Conservation (phyloP, 1,140 invertebrate species). For the Aradophagus sp. region DNA sequence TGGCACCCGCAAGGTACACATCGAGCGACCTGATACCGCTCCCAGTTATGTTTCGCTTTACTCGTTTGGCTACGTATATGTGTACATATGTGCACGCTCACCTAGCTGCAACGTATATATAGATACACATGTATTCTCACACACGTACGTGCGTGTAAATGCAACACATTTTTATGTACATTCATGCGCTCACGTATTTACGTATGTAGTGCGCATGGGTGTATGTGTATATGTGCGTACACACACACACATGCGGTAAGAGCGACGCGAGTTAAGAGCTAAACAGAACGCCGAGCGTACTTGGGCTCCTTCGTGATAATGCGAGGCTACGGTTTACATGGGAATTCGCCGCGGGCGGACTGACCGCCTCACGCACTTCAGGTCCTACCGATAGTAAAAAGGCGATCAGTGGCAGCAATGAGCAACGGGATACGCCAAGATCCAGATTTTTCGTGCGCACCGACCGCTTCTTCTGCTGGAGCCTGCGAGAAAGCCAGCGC, state of each 20-base stretch:
- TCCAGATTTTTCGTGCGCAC: constrained; percentile 24
- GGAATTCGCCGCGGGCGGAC: constrained; percentile 37
- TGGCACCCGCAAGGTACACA: constrained; percentile 36
- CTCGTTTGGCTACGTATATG: too few relatives aligned
- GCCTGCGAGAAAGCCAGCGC: too few relatives aligned
- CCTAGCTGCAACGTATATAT: too few relatives aligned
- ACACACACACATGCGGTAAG: constrained; percentile 17
- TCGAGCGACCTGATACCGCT: constrained; percentile 46
- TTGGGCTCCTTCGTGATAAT: constrained; percentile 47
- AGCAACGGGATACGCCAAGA: constrained; percentile 20
- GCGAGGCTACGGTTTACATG: constrained; percentile 41
- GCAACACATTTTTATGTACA: too few relatives aligned
- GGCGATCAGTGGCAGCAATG: constrained; percentile 12
- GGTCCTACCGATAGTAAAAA: constrained; percentile 43
- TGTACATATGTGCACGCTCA: too few relatives aligned
- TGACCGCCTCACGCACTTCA: constrained; percentile 42
- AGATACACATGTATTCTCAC: too few relatives aligned
- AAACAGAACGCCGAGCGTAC: constrained; percentile 43
- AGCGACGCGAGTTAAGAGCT: constrained; percentile 42
- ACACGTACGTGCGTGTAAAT: too few relatives aligned
- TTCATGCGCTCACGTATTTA: too few relatives aligned
- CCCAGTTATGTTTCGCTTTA: constrained; percentile 36
- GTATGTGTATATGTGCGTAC: too few relatives aligned
- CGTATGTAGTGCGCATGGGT: too few relatives aligned
- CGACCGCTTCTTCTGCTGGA: too few relatives aligned